Evolutionary conservation across 2,888 invertebrate genomes (phyloP).

Genomic region (Poecilus cupreus): DNA sequence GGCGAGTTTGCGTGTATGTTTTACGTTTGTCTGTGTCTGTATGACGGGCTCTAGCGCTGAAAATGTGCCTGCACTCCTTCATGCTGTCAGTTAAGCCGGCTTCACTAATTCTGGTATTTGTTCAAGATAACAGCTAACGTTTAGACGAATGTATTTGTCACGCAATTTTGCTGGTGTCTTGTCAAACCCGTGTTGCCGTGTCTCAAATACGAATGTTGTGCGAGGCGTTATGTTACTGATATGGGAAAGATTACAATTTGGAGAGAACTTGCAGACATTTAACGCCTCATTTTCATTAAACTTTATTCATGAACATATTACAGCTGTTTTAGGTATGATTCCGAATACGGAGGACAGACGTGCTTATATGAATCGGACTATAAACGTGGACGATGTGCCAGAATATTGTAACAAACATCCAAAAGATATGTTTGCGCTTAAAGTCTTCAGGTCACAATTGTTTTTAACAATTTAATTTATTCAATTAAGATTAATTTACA

Average conservation of each 20-base stretch:
- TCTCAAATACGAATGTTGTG: not conserved
- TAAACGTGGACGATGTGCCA: not conserved
- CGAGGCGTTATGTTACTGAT: not conserved
- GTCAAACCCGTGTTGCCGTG: not conserved
- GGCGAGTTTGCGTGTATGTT: constrained; percentile 8
- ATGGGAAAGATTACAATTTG: too few relatives aligned
- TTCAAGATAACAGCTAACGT: not conserved
- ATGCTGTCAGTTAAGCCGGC: constrained; percentile 10
- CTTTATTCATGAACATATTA: too few relatives aligned
- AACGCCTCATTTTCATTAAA: too few relatives aligned
- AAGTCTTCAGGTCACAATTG: too few relatives aligned
- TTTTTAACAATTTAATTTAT: too few relatives aligned
- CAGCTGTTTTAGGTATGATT: too few relatives aligned
- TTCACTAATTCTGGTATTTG: constrained; percentile 14
- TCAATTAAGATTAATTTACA: too few relatives aligned
- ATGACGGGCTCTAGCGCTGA: not conserved
- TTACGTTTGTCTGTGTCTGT: constrained; percentile 18
- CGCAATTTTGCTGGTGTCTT: constrained; percentile 17
- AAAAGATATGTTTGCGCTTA: too few relatives aligned
- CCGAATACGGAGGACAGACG: too few relatives aligned
- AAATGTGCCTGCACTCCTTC: constrained; percentile 16
- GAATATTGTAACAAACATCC: too few relatives aligned
- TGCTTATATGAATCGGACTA: too few relatives aligned
- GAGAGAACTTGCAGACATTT: too few relatives aligned
- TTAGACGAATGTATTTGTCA: constrained; percentile 24